Conservation (phyloP, 2,797 vertebrate species). For the Pitangus sulphuratus region DNA sequence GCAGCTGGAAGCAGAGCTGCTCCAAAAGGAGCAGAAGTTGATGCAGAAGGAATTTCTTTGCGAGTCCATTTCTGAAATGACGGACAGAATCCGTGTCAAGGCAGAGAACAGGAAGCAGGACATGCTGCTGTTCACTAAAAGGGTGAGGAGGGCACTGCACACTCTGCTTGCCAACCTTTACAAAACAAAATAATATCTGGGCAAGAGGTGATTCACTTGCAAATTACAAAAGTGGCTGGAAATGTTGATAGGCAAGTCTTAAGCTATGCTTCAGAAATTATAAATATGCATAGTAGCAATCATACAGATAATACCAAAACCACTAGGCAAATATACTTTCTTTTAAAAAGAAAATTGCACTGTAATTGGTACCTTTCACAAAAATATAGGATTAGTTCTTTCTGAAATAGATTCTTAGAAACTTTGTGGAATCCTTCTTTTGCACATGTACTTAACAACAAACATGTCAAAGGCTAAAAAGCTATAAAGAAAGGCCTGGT, state of each 20-base stretch:
- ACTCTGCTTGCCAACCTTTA: fast-evolving
- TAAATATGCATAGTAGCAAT: background rate
- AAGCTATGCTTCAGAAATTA: background rate
- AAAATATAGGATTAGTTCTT: background rate
- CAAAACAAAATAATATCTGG: background rate
- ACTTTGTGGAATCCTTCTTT: background rate
- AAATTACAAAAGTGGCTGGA: slow-evolving; percentile 3
- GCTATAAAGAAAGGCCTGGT: background rate
- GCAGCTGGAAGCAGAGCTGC: slow-evolving; percentile 85
- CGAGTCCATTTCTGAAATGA: slow-evolving; percentile 83
- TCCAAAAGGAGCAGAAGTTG: slow-evolving; percentile 83
- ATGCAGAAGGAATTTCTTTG: slow-evolving; percentile 87
- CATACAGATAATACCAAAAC: background rate
- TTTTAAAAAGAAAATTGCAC: background rate
- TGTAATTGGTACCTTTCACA: background rate
- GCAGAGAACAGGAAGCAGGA: slow-evolving; percentile 79
- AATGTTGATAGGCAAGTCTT: background rate
- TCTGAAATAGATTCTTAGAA: background rate
- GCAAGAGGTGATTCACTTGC: background rate
- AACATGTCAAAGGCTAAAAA: background rate
- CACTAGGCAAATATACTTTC: background rate
- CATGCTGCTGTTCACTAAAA: slow-evolving; percentile 80
- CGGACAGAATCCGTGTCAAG: slow-evolving; percentile 71
- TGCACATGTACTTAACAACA: background rate
- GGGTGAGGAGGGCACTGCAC: slow-evolving; percentile 76